phyloP scores from a whole-genome alignment of 2,888 invertebrate genomes.

The Lissocephala sabroskyi region DNA sequence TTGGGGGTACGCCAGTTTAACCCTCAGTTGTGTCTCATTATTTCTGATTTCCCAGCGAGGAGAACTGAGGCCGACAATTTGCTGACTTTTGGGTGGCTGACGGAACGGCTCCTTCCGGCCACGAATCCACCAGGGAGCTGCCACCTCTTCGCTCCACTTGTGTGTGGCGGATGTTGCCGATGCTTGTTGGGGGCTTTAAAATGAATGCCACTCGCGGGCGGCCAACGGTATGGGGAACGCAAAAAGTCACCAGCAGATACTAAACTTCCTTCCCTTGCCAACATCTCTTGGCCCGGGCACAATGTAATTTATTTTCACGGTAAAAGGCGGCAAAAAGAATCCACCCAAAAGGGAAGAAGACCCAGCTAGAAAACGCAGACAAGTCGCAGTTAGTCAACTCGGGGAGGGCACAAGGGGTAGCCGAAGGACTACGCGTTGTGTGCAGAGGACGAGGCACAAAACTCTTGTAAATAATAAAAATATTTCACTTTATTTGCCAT shows the following conservation, averaged over 20 bases:
- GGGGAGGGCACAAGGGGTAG: conserved; percentile 25
- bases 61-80: conserved; percentile 27
- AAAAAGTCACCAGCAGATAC: not conserved
- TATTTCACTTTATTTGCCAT: conserved; percentile 43
- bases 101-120: conserved; percentile 14
- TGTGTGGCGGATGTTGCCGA: conserved; percentile 26
- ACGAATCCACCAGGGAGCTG: no score
- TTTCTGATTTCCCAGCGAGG: conserved; percentile 46
- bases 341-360: conserved; percentile 9
- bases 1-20: no score
- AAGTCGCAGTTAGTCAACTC: no score
- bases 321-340: no score
- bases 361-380: conserved; percentile 3
- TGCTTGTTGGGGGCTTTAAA: conserved; percentile 19
- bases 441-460: no score
- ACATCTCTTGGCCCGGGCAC: no score
- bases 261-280: no score
- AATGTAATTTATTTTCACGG: conserved; percentile 45
- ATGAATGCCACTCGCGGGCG: conserved; percentile 30
- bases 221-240: conserved; percentile 3
- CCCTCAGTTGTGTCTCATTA: conserved; percentile 55
- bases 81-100: conserved; percentile 20
- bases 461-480: conserved; percentile 42
- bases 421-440: no score
- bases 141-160: conserved; percentile 10